Percentiles rank a stretch among this genome's conserved stretches.
phyloP scores from a whole-genome alignment of 2,888 invertebrate species.

The Choristoneura rosaceana region DNA sequence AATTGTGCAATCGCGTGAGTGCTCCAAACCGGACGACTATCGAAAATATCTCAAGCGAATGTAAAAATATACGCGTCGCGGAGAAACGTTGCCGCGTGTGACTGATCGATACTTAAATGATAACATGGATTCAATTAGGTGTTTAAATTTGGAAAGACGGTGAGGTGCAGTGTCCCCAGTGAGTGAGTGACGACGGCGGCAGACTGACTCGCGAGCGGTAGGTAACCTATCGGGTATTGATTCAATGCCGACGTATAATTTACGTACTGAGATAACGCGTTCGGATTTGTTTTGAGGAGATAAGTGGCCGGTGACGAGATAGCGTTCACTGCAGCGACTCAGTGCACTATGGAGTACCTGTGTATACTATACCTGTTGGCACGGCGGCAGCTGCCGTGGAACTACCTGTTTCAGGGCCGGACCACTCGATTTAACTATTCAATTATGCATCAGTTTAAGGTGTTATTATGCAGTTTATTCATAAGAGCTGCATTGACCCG shows the following conservation, averaged over 20 bases:
- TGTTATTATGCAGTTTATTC: constrained; percentile 11
- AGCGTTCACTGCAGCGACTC: constrained; percentile 35
- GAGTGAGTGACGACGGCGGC: constrained; percentile 57
- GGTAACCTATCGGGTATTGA: constrained; percentile 73
- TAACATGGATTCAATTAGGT: constrained; percentile 84
- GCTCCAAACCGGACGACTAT: constrained; percentile 58
- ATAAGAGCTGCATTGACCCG: neutral
- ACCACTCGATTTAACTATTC: constrained; percentile 18
- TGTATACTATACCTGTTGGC: constrained; percentile 18
- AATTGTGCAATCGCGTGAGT: constrained; percentile 34
- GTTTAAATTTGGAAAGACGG: constrained; percentile 67
- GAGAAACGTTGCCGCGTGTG: constrained; percentile 78
- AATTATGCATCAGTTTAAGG: constrained; percentile 23
- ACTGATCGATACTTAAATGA: constrained; percentile 85
- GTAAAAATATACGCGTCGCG: constrained; percentile 83
- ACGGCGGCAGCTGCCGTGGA: constrained; percentile 28
- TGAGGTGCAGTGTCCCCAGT: constrained; percentile 60
- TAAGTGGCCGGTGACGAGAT: constrained; percentile 59
- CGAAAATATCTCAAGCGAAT: constrained; percentile 76
- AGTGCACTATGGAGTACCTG: constrained; percentile 27
- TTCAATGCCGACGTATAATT: constrained; percentile 67
- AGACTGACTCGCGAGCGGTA: constrained; percentile 59
- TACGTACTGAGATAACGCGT: constrained; percentile 65
- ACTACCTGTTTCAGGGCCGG: constrained; percentile 32
- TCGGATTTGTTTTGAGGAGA: constrained; percentile 76